Evolutionary conservation across 2,113 vertebrate species (phyloP), one percentile per base, ranked within the genome.

Genomic region (Puffinus mauretanicus): DNA sequence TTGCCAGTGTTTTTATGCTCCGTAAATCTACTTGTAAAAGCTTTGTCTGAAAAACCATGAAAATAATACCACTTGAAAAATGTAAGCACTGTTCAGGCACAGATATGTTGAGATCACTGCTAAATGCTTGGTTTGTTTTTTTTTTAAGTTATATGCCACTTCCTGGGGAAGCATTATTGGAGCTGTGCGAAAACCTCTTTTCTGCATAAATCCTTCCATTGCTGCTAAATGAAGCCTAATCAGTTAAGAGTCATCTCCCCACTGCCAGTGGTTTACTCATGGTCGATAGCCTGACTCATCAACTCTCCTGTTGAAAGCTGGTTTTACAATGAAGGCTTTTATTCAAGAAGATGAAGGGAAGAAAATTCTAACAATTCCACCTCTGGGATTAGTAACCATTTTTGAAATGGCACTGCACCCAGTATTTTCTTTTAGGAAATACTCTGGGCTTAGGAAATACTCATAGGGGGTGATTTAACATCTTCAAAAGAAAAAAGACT

Each of bases 301-400:
- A 93, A 81, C 61, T 93, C 71, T 90, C 27, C 82, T 55, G 42
- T 32, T 82, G 86, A 91, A 83, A 55, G 61, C 51, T 82, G 40
- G 24, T 62, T 93, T 94, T 83, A 96, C 96, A 97, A 95, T 93
- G 93, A 90, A 79, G 38, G 72, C 85, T 86, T 96, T 97, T 90
- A 92, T 88, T 94, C n/a, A 70, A 69, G 57, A 86, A 60, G 65
- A 90, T 38, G 67, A 90, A 80, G 30, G 73, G 52, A 88, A 92
- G 67, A 94, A 86, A 91, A 95, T 52, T 86, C 60, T 72, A 82
- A 86, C 76, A 72, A 88, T 80, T 93, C 76, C 34, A 84, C 86
- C 69, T 58, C 81, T 89, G 62, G 62, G 54, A 79, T 87, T 69
- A 84, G 61, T 27, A 92, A 61, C 40, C n/a, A n/a, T 65, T 79